Evolutionary conservation across 2,797 vertebrate species (phyloP).

Genomic region (Ibycter americanus): DNA sequence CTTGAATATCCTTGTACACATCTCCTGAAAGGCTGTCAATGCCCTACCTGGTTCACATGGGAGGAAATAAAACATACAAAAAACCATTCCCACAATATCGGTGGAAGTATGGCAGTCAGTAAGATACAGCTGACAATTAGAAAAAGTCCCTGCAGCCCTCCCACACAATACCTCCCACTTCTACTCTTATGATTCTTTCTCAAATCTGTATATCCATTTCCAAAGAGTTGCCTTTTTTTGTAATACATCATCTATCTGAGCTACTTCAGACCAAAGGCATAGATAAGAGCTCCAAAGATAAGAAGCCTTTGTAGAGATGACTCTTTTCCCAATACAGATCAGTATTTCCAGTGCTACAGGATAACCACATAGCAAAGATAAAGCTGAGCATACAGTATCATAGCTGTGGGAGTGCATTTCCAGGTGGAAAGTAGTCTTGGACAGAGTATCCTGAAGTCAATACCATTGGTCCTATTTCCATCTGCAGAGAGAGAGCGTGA

Average conservation of each 20-base stretch:
- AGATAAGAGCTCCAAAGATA: neutral
- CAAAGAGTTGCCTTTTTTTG: neutral
- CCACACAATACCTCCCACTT: neutral
- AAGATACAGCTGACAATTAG: neutral
- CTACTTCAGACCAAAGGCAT: neutral
- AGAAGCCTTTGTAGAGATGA: neutral
- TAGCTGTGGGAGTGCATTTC: neutral
- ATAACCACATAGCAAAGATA: neutral
- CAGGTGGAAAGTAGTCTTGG: neutral
- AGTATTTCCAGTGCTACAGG: neutral
- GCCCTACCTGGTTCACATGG: neutral
- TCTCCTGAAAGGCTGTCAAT: neutral
- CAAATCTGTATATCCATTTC: neutral
- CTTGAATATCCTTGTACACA: neutral
- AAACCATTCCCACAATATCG: fast-evolving
- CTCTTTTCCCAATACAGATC: neutral
- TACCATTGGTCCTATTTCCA: neutral
- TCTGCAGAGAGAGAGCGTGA: neutral
- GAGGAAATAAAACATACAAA: neutral
- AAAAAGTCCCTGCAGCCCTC: neutral
- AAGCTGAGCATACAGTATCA: neutral
- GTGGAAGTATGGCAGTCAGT: neutral
- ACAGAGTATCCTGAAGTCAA: neutral
- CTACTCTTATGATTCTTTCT: neutral
- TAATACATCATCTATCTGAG: neutral